Base-by-base conservation (phyloP, 2,797 vertebrate species). In the Hephaestus fuliginosus region DNA sequence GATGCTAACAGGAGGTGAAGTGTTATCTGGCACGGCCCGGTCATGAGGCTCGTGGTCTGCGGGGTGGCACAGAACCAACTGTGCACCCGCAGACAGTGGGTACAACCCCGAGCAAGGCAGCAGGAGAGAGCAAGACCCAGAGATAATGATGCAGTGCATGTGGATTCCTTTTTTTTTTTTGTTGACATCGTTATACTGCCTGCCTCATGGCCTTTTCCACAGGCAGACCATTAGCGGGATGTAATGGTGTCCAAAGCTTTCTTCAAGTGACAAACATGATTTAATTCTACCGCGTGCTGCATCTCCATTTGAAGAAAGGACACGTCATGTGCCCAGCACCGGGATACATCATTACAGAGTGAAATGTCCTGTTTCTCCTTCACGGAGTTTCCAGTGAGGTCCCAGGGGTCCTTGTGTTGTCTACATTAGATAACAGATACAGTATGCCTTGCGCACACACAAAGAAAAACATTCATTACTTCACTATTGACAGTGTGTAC, bases 211-310 rank as follows among this genome's bases (percentile, higher is more conserved):
- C 78, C 63, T 72, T 85, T 87, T 78, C 85, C 82, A 60, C 76
- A 68, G 83, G 77, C 85, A 74, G 74, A 62, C 75, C 82, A 90
- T 93, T 92, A 91, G 88, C 70, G 75, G 82, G 68, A 87, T 74
- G 76, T 55, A 69, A 88, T 86, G 80, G 72, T 68, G 80, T 86
- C 77, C 74, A 63, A 52, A 58, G 74, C 81, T 41, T 81, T 83
- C 72, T 83, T 63, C 76, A 52, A 56, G 77, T 88, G 85, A 88
- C 84, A 86, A 78, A 82, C 76, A 63, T 25, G 70, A 84, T 87
- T 87, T 86, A 61, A 80, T 88, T 89, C 82, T 5, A 3, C 61
- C 12, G 56, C 18, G 13, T 64, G 53, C 64, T 74, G 57, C 52
- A 66, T 83, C 56, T 83, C 60, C 72, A 72, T 78, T 78, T 70